Evolutionary conservation across 2,888 invertebrate genomes (phyloP).

Genomic region (Amiota minor): DNA sequence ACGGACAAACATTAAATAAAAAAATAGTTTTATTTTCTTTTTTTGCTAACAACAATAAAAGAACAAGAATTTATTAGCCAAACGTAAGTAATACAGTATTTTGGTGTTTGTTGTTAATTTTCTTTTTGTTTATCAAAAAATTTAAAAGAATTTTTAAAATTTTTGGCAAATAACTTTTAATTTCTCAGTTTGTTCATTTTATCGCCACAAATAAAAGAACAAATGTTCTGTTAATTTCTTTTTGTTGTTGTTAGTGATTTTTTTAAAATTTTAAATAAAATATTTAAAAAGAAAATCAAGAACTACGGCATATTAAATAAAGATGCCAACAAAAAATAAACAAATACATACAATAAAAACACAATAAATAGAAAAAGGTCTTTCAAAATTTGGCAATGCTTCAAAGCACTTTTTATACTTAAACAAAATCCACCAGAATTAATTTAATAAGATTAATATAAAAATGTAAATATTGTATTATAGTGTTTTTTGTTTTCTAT

Average conservation of each 20-base stretch:
- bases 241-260: too few relatives aligned
- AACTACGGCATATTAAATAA: too few relatives aligned
- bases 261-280: too few relatives aligned
- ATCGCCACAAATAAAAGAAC: too few relatives aligned
- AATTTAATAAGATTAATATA: too few relatives aligned
- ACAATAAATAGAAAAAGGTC: constrained; percentile 7
- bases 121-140: too few relatives aligned
- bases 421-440: not conserved
- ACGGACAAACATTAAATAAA: not conserved
- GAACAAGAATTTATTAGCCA: not conserved
- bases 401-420: not conserved
- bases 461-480: too few relatives aligned
- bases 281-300: too few relatives aligned
- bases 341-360: constrained; percentile 22
- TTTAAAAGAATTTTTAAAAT: too few relatives aligned
- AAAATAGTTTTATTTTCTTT: not conserved
- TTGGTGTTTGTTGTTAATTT: not conserved
- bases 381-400: constrained; percentile 1
- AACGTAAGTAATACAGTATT: not conserved
- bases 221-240: too few relatives aligned
- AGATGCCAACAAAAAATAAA: not conserved
- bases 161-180: not conserved
- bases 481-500: too few relatives aligned
- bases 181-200: not conserved
- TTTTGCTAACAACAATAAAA: constrained; percentile 2